These are phyloP conservation scores for Amphipoea oculea DNA, from an alignment of 2,888 invertebrate genomes.

Conservation along the genomic window DNA sequence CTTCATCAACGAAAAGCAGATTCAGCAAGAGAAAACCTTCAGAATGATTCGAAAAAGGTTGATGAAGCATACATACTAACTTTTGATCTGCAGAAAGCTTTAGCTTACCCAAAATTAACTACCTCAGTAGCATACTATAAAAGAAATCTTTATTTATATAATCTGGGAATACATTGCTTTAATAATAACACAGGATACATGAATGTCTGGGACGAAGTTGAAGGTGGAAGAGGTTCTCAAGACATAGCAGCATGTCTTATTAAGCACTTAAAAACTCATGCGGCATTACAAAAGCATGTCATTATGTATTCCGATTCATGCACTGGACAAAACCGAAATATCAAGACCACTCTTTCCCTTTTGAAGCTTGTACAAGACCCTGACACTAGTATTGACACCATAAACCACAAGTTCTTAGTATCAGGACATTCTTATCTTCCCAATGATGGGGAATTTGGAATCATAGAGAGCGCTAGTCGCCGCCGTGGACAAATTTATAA, in stretches of 20 bases:
- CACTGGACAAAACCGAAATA: conserved; percentile 66
- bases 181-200: conserved; percentile 60
- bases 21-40: no score
- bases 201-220: conserved; percentile 65
- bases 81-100: no score
- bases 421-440: conserved; percentile 55
- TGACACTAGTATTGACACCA: conserved; percentile 40
- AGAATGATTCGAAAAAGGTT: no score
- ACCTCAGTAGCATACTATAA: no score
- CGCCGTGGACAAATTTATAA: no score
- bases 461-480: conserved; percentile 25
- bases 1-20: no score
- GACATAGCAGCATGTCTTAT: conserved; percentile 67
- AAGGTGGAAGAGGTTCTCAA: conserved; percentile 67
- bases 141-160: no score
- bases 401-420: conserved; percentile 54
- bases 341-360: conserved; percentile 65
- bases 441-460: conserved; percentile 44
- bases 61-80: no score
- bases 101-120: no score
- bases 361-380: conserved; percentile 51
- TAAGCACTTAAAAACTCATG: conserved; percentile 46
- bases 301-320: conserved; percentile 70
- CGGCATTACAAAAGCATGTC: conserved; percentile 60
- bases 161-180: conserved; percentile 3